Base-by-base conservation (phyloP, 92 coral and sea anemone species). In the Epizoanthus ramosus region DNA sequence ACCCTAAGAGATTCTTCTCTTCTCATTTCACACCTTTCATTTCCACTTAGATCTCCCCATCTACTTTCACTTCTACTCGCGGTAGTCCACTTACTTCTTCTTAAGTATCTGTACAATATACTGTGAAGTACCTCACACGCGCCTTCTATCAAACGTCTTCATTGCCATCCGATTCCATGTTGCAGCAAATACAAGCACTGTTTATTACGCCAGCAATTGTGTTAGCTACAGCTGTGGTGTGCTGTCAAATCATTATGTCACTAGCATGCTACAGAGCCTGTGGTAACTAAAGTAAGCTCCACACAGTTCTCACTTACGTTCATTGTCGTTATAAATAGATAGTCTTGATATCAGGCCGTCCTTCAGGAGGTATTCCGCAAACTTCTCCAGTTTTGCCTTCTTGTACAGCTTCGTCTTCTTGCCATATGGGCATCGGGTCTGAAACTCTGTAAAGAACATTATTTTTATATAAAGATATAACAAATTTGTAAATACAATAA, bases 331-430 rank as follows among this genome's bases (percentile, higher is more conserved):
- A 80, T 89, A 94, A 33, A 86, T 82, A 17, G 97, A 85, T 54
- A 96, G 89, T 39, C 91, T 60, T 28, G 95, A 94, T 80, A 87
- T 87, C 14, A 94, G 90, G 23, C 99, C 99, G 86, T 97, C 99
- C 60, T 97, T 97, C 28, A 94, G 83, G 57, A 97, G 93, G 68
- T 97, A 97, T 75, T 97, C 99, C 5, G 99, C 99, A 66, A 97
- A 94, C 87, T 97, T 94, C 88, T 97, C 99, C 28, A 92, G 90
- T 75, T 90, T 97, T 28, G 98, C 98, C 84, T 92, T 94, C 91
- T 97, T 94, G 98, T 92, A 97, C 83, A 97, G 87, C 45, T 90
- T 97, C n/a, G 98, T 94, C 73, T 93, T 92, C 92, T 97, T 94
- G 72, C 99, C 99, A 84, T 73, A 90, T 7, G 99, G 98, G 68